Conservation (phyloP, 2,113 vertebrate genomes). For the Pollimyrus isidori region DNA sequence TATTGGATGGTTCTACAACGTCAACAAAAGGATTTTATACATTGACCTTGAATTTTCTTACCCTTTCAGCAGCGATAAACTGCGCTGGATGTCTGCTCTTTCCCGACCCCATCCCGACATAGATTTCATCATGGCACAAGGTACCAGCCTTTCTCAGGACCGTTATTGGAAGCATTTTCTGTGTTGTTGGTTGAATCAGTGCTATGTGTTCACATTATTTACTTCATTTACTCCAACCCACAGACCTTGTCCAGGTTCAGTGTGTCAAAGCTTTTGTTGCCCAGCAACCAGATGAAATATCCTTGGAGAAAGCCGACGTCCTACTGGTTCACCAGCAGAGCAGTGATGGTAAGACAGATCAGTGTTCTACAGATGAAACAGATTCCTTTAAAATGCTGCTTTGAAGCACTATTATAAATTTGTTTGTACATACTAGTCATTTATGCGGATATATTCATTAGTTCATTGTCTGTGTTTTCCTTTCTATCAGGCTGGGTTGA, state of each 20-base stretch:
- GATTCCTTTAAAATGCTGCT: not conserved
- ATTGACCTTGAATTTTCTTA: not conserved
- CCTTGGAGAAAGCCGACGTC: constrained; percentile 88
- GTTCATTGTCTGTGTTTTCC: not conserved
- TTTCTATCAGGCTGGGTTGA: constrained; percentile 78
- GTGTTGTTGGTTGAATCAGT: not conserved
- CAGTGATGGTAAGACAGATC: constrained; percentile 71
- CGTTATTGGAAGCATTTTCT: not conserved
- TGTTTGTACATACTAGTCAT: not conserved
- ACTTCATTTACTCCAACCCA: not conserved
- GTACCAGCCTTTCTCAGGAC: constrained; percentile 34
- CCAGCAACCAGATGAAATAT: constrained; percentile 87
- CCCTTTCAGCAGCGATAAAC: constrained; percentile 77
- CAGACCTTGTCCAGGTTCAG: constrained; percentile 82
- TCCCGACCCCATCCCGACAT: constrained; percentile 61
- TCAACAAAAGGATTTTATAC: not conserved
- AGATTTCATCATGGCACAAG: constrained; percentile 59
- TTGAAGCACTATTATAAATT: not conserved
- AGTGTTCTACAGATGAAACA: not conserved
- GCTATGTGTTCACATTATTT: not conserved
- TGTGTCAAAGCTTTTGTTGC: constrained; percentile 78
- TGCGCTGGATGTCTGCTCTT: constrained; percentile 89
- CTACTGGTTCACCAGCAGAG: constrained; percentile 79
- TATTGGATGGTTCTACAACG: not conserved
- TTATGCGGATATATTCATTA: not conserved